These are phyloP conservation scores for Antechinus flavipes DNA, from an alignment of 2,113 vertebrate species.

Conservation along the genomic window DNA sequence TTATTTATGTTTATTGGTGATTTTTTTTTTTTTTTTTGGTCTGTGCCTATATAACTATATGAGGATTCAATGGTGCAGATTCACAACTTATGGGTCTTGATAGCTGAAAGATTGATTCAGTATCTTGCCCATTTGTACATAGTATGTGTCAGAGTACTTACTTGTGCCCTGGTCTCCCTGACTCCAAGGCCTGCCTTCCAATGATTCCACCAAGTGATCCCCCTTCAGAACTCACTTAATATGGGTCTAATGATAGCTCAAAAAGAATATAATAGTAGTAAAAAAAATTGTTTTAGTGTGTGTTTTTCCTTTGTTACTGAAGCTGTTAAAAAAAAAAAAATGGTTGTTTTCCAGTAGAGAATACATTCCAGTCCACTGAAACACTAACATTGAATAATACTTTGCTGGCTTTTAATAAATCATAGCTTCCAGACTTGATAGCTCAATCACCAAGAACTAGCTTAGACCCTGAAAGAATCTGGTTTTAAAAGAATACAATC, in stretches of 20 bases:
- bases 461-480: background rate
- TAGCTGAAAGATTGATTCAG: too few relatives aligned
- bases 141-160: too few relatives aligned
- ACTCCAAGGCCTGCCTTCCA: too few relatives aligned
- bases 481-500: slow-evolving; percentile 17
- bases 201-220: too few relatives aligned
- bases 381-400: slow-evolving; percentile 26
- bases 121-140: too few relatives aligned
- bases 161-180: too few relatives aligned
- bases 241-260: background rate
- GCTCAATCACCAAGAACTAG: slow-evolving; percentile 41
- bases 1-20: too few relatives aligned
- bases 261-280: background rate
- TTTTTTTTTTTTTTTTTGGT: too few relatives aligned
- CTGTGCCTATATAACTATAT: too few relatives aligned
- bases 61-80: too few relatives aligned
- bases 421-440: background rate
- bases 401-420: slow-evolving; percentile 36
- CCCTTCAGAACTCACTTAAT: too few relatives aligned
- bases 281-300: background rate
- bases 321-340: background rate
- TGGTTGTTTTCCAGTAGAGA: background rate
- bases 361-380: background rate
- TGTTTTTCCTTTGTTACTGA: background rate
- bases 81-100: too few relatives aligned